phyloP scores from a whole-genome alignment of 2,888 invertebrate species.

The Eupithecia dodoneata region DNA sequence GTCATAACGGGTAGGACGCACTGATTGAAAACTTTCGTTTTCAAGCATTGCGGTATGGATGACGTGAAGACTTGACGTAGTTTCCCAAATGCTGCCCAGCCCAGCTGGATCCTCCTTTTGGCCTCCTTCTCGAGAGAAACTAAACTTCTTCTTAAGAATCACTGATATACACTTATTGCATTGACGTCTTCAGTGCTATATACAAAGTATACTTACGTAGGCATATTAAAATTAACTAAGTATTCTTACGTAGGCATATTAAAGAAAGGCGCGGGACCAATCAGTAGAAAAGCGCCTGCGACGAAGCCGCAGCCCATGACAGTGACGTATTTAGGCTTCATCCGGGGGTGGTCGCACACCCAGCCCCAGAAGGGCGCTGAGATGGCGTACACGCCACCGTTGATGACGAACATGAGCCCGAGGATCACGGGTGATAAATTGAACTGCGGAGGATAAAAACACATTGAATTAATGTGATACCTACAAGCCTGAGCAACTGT shows the following conservation, averaged over 20 bases:
- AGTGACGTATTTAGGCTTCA: constrained; percentile 88
- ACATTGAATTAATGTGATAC: neutral
- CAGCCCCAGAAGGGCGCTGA: constrained; percentile 92
- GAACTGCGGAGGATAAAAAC: constrained; percentile 74
- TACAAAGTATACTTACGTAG: constrained; percentile 76
- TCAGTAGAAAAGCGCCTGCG: constrained; percentile 87
- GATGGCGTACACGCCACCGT: constrained; percentile 91
- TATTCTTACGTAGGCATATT: constrained; percentile 84
- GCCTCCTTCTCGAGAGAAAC: too few species aligned
- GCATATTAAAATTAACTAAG: constrained; percentile 72
- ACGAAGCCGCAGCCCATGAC: constrained; percentile 87
- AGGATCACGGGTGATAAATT: constrained; percentile 87
- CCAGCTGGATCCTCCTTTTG: too few species aligned
- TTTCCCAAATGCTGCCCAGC: too few species aligned
- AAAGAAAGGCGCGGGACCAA: constrained; percentile 93
- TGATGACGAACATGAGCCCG: constrained; percentile 93
- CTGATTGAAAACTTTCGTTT: too few species aligned
- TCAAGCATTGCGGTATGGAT: too few species aligned
- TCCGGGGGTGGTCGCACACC: constrained; percentile 88
- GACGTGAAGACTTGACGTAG: too few species aligned
- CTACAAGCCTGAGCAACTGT: too few species aligned
- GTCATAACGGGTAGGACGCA: too few species aligned
- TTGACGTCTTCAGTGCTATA: neutral
- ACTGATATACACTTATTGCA: neutral
- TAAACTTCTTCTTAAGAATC: too few species aligned